Conservation (phyloP, 2,888 invertebrate genomes). For the Rotaria socialis region DNA sequence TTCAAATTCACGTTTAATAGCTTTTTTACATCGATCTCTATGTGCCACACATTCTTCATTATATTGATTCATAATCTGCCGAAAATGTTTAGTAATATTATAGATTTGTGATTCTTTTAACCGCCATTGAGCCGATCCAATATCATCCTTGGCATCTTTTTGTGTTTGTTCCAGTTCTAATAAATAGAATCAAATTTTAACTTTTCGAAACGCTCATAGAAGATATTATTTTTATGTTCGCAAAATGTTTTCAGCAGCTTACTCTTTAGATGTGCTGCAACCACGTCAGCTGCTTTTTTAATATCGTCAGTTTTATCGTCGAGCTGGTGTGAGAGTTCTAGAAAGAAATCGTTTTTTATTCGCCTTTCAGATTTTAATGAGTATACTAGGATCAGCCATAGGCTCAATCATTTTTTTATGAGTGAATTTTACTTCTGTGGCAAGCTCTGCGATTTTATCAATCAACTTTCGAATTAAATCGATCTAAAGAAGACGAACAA, state of each 20-base stretch:
- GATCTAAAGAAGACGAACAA: background rate
- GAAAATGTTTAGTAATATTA: constrained; percentile 69
- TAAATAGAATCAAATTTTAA: too few species aligned
- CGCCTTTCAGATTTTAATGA: background rate
- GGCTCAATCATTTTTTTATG: background rate
- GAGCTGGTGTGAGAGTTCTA: background rate
- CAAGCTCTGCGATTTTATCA: background rate
- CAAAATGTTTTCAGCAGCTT: background rate
- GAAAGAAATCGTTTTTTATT: background rate
- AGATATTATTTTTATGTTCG: background rate
- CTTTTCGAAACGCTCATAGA: background rate
- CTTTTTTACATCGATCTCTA: constrained; percentile 53
- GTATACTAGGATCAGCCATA: background rate
- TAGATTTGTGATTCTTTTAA: constrained; percentile 22
- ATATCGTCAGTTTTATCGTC: background rate
- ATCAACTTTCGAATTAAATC: background rate
- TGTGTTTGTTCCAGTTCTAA: background rate
- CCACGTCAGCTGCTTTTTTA: background rate
- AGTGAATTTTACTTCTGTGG: background rate
- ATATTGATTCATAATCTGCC: constrained; percentile 62
- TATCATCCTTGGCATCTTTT: background rate
- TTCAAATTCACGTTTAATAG: background rate
- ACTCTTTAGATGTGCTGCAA: background rate
- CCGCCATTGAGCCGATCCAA: background rate
- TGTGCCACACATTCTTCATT: constrained; percentile 58